These are phyloP conservation scores for Bovichtus diacanthus DNA, from an alignment of 2,797 vertebrate species.

Conservation along the genomic window DNA sequence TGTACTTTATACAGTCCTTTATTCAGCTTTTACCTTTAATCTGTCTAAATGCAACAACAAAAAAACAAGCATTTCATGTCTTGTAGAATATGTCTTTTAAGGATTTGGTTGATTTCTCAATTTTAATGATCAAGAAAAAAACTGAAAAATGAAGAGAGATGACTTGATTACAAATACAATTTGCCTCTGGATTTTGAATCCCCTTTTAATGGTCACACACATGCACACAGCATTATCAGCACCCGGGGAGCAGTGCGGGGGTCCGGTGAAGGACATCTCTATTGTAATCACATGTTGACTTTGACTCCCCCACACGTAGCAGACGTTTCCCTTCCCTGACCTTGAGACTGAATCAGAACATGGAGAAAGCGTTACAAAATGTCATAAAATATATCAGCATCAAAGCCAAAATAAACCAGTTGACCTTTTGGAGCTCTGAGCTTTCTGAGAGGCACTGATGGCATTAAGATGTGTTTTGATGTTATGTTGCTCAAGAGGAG, in stretches of 20 bases:
- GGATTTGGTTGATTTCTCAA: not conserved
- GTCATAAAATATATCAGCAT: constrained; percentile 33
- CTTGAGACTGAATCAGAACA: constrained; percentile 27
- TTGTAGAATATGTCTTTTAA: not conserved
- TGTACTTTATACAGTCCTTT: not conserved
- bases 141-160: not conserved
- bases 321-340: constrained; percentile 20
- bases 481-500: constrained; percentile 34
- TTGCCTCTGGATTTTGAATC: too few relatives aligned
- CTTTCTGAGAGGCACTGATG: constrained; percentile 27
- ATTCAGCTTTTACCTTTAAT: not conserved
- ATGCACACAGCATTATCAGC: too few relatives aligned
- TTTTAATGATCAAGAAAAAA: not conserved
- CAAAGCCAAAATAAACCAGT: constrained; percentile 38
- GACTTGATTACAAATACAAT: too few relatives aligned
- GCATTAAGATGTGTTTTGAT: constrained; percentile 55
- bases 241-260: too few relatives aligned
- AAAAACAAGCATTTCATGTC: too few relatives aligned
- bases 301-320: constrained; percentile 18
- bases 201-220: too few relatives aligned
- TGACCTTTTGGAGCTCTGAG: constrained; percentile 45
- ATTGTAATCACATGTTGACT: constrained; percentile 23
- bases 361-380: constrained; percentile 24
- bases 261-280: too few relatives aligned
- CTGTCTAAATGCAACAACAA: too few relatives aligned